Percentiles rank a stretch among this genome's conserved stretches.
Conservation (phyloP, 2,888 invertebrate genomes). For the Lycophotia porphyrea region DNA sequence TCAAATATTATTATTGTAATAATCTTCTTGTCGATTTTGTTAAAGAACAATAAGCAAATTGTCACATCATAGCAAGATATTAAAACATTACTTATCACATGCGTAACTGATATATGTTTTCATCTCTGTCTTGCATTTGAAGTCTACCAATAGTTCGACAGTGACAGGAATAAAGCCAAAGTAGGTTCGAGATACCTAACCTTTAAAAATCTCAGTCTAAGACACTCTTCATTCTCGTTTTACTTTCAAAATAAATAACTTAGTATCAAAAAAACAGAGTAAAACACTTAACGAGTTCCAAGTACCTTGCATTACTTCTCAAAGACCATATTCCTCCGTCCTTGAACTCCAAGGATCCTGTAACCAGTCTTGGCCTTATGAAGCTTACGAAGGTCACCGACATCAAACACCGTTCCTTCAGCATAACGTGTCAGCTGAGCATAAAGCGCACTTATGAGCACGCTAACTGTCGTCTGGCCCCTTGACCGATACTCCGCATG, state of each 20-base stretch:
- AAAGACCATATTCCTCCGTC: conserved; percentile 29
- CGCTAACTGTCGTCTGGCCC: conserved; percentile 73
- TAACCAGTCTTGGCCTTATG: conserved; percentile 56
- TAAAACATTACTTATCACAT: not conserved
- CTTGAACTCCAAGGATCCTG: conserved; percentile 46
- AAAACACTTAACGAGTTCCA: not conserved
- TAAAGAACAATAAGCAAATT: not conserved
- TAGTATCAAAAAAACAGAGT: not conserved
- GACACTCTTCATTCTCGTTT: not conserved
- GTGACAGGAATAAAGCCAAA: not conserved
- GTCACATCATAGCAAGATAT: not conserved
- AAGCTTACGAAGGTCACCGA: conserved; percentile 41
- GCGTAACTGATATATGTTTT: not conserved
- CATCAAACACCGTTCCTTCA: conserved; percentile 45
- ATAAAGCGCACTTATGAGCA: conserved; percentile 59
- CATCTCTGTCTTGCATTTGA: not conserved
- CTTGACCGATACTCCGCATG: conserved; percentile 74
- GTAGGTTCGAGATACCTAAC: not conserved
- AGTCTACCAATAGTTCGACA: not conserved
- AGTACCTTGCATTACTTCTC: conserved; percentile 2
- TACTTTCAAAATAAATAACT: not conserved
- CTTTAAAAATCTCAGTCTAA: not conserved
- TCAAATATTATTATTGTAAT: not conserved
- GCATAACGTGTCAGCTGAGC: conserved; percentile 49
- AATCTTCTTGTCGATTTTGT: not conserved